Evolutionary conservation across 1,140 invertebrate genomes (phyloP), one percentile per base, ranked within the genome.

Genomic region (Bombus sylvicola): DNA sequence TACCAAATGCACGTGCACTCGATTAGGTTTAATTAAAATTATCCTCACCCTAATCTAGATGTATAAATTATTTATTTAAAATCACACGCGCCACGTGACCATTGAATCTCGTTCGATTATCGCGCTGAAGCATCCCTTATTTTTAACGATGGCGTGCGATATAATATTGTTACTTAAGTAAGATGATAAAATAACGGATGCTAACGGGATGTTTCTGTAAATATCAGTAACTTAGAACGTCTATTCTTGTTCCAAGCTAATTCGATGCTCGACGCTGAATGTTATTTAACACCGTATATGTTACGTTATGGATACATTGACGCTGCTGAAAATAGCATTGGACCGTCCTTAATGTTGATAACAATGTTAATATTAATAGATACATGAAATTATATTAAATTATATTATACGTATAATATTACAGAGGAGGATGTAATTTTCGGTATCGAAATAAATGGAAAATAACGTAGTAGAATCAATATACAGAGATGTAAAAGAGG

Each of bases 11-110:
- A 39, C 69, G 69, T 28, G 34, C 28, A 77, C 28, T 68, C 71
- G 57, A 47, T 76, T 83, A 83, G 18, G 18, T 39, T 57, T 53
- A 18, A 77, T 31, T 22, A 8, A 80, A 80, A 80, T 80, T 72
- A 59, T 22, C 66, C 6, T 39, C 68, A 53, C 53, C 12, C 53
- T 43, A 37, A 79, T 81, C 64, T 83, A 87, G 82, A 69, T 37
- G 59, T 34, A 34, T 83, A 87, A 83, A 86, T 85, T 86, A 83
- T 90, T 90, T 90, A 90, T 90, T 90, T 83, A 79, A 90, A 83
- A 68, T 57, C 78, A 80, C 47, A 62, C 39, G 68, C 64, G 62
- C n/a, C 64, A 31, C 66, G 41, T 59, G 25, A 78, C 81, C 53
- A 62, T 69, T 66, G 66, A 72, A 80, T 68, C 31, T 76, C 68